Percentiles rank a stretch among this genome's conserved stretches.
phyloP scores from a whole-genome alignment of 2,888 invertebrate species.

The Rapana venosa region DNA sequence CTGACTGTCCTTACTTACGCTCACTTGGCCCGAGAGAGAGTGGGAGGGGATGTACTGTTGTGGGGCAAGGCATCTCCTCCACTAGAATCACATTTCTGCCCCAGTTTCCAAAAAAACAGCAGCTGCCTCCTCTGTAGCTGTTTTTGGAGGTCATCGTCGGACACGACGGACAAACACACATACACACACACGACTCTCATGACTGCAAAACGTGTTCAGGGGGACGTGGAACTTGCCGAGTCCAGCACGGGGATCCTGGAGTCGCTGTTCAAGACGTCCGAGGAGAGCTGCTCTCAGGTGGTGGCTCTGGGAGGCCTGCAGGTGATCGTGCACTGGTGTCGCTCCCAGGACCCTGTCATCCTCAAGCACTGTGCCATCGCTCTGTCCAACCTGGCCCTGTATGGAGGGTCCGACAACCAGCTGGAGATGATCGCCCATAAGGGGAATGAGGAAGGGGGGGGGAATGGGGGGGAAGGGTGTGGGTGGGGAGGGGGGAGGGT shows the following conservation, averaged over 20 bases:
- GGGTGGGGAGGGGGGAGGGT: background rate
- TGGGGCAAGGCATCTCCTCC: no score
- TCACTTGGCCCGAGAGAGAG: no score
- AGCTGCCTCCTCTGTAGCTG: no score
- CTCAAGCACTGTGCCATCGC: conserved; percentile 97
- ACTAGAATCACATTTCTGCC: no score
- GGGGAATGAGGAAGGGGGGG: background rate
- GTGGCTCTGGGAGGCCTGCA: conserved; percentile 94
- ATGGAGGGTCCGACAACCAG: conserved; percentile 97
- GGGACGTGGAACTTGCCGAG: conserved; percentile 82
- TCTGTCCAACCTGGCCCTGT: conserved; percentile 95
- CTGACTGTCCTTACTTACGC: no score
- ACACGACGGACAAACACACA: no score
- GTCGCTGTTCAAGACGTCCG: conserved; percentile 94
- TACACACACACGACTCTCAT: no score
- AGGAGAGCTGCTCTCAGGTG: conserved; percentile 95
- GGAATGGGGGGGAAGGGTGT: background rate
- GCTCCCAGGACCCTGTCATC: conserved; percentile 92
- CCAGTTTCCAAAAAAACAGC: no score
- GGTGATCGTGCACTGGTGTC: conserved; percentile 94
- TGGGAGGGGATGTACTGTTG: no score
- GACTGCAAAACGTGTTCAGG: no score
- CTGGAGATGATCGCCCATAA: conserved; percentile 95
- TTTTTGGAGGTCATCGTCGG: no score
- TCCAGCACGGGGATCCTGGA: conserved; percentile 76